A percentile compares a stretch with the other conserved stretches of the same genome.
Evolutionary conservation across 2,113 vertebrate species (phyloP).

Genomic region (Petroica traversi): DNA sequence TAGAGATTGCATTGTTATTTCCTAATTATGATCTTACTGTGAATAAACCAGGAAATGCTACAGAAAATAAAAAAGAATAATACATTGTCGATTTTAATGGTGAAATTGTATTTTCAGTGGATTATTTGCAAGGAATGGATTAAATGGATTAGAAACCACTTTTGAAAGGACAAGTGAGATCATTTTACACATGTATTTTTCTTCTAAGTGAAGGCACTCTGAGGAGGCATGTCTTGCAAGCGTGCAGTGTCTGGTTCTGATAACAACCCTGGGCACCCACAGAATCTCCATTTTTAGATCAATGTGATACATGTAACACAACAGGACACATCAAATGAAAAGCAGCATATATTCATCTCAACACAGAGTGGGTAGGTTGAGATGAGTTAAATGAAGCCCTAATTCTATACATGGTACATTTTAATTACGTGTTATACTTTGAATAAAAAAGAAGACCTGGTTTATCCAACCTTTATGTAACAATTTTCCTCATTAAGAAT

Average conservation of each 20-base stretch:
- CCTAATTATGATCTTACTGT: background rate
- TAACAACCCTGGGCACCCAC: background rate
- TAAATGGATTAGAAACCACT: background rate
- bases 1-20: background rate
- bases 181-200: background rate
- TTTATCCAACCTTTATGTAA: background rate
- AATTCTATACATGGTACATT: background rate
- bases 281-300: conserved; percentile 17
- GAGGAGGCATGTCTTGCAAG: background rate
- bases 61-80: background rate
- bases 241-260: background rate
- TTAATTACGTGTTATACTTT: background rate
- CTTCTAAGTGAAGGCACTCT: background rate
- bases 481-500: background rate
- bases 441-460: background rate
- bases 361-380: background rate
- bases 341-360: background rate
- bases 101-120: background rate
- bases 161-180: background rate
- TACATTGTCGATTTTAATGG: background rate
- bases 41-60: background rate
- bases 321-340: background rate
- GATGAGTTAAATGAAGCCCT: background rate
- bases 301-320: background rate
- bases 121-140: background rate